Percentiles rank a stretch among this genome's conserved stretches.
Conservation (phyloP, 30 jellyfish, hydroid and myxozoan species). For the Chironex yamaguchii region DNA sequence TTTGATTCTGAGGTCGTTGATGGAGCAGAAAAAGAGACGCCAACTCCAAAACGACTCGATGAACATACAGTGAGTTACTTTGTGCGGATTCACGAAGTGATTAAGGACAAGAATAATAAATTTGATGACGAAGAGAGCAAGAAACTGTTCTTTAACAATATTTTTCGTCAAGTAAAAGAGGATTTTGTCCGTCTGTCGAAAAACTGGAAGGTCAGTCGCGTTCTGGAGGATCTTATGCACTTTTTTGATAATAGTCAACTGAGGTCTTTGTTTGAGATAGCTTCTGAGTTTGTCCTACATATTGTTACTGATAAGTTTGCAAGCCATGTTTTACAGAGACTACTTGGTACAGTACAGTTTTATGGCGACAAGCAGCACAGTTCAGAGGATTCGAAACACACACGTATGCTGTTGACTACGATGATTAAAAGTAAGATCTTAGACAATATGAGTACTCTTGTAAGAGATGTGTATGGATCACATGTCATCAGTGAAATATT, state of each 20-base stretch:
- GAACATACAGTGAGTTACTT: background rate
- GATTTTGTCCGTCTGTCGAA: background rate
- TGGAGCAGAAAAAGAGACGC: no score
- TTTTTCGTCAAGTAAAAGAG: background rate
- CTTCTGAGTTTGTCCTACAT: background rate
- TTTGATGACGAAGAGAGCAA: background rate
- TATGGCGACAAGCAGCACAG: background rate
- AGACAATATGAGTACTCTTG: background rate
- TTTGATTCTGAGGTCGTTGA: no score
- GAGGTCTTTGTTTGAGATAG: background rate
- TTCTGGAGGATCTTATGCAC: background rate
- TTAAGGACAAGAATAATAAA: background rate
- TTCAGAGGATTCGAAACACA: background rate
- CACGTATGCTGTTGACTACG: background rate
- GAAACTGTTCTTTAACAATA: background rate
- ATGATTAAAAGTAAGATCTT: background rate
- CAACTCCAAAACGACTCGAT: no score
- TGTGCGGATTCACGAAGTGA: background rate
- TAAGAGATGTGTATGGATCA: background rate
- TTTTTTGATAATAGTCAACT: background rate
- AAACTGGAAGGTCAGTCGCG: background rate
- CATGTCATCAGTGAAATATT: background rate
- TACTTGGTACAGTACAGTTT: background rate
- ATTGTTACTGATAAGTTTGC: background rate
- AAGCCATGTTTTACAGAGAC: background rate